A percentile compares a stretch with the other conserved stretches of the same genome.
phyloP scores from a whole-genome alignment of 1,140 invertebrate genomes.

The Trichonephila clavata region DNA sequence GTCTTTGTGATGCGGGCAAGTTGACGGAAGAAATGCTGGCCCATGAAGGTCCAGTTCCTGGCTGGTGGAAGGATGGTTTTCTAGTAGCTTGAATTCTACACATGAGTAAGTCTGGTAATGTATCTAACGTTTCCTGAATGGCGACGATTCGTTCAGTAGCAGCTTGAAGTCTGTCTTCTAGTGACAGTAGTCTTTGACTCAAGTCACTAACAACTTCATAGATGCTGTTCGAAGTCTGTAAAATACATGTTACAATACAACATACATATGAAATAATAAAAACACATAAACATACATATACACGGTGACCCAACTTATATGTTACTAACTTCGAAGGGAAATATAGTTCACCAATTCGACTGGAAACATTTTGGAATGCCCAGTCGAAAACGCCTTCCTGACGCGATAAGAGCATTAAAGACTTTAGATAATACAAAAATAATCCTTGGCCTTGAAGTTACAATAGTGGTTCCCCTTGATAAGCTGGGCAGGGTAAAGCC shows the following conservation, averaged over 20 bases:
- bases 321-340: too few relatives aligned
- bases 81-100: conserved; percentile 52
- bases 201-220: conserved; percentile 99
- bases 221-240: conserved; percentile 97
- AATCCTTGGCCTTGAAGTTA: too few relatives aligned
- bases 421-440: too few relatives aligned
- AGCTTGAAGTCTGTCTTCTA: conserved; percentile 92
- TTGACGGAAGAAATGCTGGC: conserved; percentile 74
- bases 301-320: too few relatives aligned
- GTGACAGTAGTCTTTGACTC: conserved; percentile 92
- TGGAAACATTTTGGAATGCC: too few relatives aligned
- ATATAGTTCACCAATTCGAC: too few relatives aligned
- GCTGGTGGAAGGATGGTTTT: conserved; percentile 62
- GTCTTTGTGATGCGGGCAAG: conserved; percentile 64
- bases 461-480: too few relatives aligned
- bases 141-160: conserved; percentile 86
- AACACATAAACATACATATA: too few relatives aligned
- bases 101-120: conserved; percentile 74
- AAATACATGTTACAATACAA: neutral
- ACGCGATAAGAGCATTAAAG: too few relatives aligned
- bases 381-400: too few relatives aligned
- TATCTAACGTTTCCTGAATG: conserved; percentile 78
- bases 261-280: too few relatives aligned
- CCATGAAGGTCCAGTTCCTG: conserved; percentile 68
- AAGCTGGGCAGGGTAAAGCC: too few relatives aligned